Evolutionary conservation across 2,888 invertebrate genomes (phyloP), one percentile per base, ranked within the genome.

Genomic region (Lithosia quadra): DNA sequence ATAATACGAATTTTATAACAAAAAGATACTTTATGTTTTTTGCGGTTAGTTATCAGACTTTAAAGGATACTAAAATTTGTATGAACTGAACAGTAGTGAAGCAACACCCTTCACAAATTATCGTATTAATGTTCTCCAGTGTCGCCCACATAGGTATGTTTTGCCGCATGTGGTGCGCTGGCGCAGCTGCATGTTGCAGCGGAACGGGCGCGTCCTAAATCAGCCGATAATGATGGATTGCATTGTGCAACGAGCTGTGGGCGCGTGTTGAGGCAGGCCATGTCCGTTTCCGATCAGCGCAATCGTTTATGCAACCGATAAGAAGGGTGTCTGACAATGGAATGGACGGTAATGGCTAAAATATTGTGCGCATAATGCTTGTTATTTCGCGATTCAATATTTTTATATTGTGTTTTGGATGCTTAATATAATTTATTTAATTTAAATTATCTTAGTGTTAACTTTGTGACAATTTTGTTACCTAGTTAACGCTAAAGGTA

Each of bases 211-310:
- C 86, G 90, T 87, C 88, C 90, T 87, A 90, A 90, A 92, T 91
- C 86, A 85, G 84, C 63, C 87, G 92, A 91, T 93, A 93, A 85
- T 86, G 86, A 84, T 75, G 86, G 84, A 89, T 89, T 84, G 90
- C 88, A 90, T 91, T 92, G 92, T 91, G 91, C 89, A 91, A 90
- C 81, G 71, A 75, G 73, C 76, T 80, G 90, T 90, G 88, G 89
- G 90, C 88, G 90, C 74, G 72, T 78, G 87, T 92, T 92, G 89
- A 80, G 93, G 92, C 91, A 93, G 93, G 91, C 86, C 92, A 91
- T 92, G 93, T 91, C 92, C 91, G 92, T 86, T 92, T 92, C 92
- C 92, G 91, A 89, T 84, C 77, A 67, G 86, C 76, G 85, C 87
- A 87, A 88, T 84, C 84, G 78, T 86, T 90, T 91, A 90, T 91